A percentile compares a stretch with the other conserved stretches of the same genome.
These are phyloP conservation scores for Emmelina monodactyla DNA, from an alignment of 2,888 invertebrate species.

Conservation along the genomic window DNA sequence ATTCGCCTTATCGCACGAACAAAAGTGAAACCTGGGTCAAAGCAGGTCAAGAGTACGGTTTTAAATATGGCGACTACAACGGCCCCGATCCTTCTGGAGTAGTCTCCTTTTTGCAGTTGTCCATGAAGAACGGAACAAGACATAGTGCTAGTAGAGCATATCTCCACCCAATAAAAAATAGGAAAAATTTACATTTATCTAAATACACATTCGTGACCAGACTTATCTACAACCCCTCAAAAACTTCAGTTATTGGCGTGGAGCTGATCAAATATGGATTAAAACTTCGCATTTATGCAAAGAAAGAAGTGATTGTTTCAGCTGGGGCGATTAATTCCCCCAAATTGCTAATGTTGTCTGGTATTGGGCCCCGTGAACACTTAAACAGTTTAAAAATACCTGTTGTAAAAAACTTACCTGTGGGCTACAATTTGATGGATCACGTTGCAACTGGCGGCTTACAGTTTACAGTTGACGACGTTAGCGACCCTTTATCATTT, in stretches of 20 bases:
- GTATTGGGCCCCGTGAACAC: slow-evolving; percentile 13
- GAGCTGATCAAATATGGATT: not conserved
- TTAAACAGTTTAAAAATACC: slow-evolving; percentile 10
- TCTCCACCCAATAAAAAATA: not conserved
- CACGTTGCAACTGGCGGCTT: slow-evolving; percentile 5
- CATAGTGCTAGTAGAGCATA: not conserved
- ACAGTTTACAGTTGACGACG: not conserved
- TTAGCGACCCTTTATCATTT: not conserved
- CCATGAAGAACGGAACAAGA: slow-evolving; percentile 8
- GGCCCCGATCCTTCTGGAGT: not conserved
- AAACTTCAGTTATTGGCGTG: not conserved
- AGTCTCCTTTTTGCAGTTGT: slow-evolving; percentile 3
- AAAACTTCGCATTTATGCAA: slow-evolving; percentile 2
- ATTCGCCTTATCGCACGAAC: not conserved
- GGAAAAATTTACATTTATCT: not conserved
- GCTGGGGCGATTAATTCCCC: slow-evolving; percentile 14
- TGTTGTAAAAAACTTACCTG: slow-evolving; percentile 10
- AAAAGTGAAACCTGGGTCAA: not conserved
- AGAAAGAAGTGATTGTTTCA: slow-evolving; percentile 12
- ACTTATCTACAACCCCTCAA: not conserved
- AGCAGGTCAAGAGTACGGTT: slow-evolving; percentile 10
- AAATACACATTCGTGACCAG: not conserved
- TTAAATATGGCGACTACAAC: slow-evolving; percentile 9
- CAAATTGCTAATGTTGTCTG: slow-evolving; percentile 13
- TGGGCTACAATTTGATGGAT: slow-evolving; percentile 13